Conservation (phyloP, 2,888 invertebrate species). For the Drosophila colorata region DNA sequence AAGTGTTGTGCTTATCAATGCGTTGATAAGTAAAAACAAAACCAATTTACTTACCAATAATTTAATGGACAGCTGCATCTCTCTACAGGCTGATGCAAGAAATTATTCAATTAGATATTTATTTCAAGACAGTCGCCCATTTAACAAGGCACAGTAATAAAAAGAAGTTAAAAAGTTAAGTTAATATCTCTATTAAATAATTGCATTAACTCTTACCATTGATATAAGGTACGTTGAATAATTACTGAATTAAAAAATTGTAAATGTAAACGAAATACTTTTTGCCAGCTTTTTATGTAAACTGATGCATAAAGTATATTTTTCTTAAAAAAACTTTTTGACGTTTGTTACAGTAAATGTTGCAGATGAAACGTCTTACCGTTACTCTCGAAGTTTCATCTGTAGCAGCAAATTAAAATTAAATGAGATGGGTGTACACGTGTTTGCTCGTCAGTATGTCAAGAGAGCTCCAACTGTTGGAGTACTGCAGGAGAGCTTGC, state of each 20-base stretch:
- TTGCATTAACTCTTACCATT: not conserved
- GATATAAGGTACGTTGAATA: too few relatives aligned
- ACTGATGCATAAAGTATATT: not conserved
- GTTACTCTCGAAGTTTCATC: conserved; percentile 17
- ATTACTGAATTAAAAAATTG: too few relatives aligned
- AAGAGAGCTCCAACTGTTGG: conserved; percentile 2
- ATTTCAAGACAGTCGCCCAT: not conserved
- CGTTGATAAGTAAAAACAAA: conserved; percentile 33
- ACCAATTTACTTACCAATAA: conserved; percentile 6
- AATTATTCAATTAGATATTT: not conserved
- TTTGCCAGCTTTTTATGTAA: not conserved
- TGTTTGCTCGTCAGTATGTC: not conserved
- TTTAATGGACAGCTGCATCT: not conserved
- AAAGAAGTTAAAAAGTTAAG: not conserved
- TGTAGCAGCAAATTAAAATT: conserved; percentile 55
- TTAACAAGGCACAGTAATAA: not conserved
- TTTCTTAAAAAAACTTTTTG: not conserved
- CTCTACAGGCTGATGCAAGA: conserved; percentile 29
- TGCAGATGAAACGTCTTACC: not conserved
- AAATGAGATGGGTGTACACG: conserved; percentile 47
- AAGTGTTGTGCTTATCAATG: conserved; percentile 37
- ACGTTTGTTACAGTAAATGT: not conserved
- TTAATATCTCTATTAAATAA: not conserved
- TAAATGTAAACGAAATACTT: not conserved
- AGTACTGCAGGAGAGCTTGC: conserved; percentile 5